Evolutionary conservation across 2,797 vertebrate species (phyloP).

Genomic region (Phalloptychus januarius): DNA sequence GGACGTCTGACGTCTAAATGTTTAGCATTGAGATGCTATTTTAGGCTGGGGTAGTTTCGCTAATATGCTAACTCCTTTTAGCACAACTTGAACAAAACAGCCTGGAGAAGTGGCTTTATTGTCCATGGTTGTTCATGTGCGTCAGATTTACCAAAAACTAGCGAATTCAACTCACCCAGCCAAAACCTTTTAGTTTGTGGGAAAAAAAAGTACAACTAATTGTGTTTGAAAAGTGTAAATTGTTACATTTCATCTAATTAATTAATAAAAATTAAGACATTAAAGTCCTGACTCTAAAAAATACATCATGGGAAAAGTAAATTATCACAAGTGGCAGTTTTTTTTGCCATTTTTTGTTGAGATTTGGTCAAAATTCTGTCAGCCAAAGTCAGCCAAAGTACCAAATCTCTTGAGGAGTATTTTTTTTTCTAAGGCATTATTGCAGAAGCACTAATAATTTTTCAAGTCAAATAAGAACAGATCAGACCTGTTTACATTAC

Average conservation of each 20-base stretch:
- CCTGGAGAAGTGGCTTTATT: too few relatives aligned
- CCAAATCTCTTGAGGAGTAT: not conserved
- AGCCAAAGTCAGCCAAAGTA: not conserved
- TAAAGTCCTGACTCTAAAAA: not conserved
- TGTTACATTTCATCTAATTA: too few relatives aligned
- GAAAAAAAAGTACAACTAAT: not conserved
- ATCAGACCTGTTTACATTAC: not conserved
- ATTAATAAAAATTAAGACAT: not conserved
- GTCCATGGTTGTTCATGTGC: too few relatives aligned
- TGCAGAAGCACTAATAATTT: not conserved
- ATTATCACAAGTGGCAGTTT: not conserved
- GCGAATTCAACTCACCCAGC: too few relatives aligned
- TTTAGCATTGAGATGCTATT: too few relatives aligned
- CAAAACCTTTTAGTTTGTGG: not conserved
- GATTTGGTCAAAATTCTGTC: not conserved
- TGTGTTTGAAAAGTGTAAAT: not conserved
- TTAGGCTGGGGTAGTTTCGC: too few relatives aligned
- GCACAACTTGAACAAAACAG: too few relatives aligned
- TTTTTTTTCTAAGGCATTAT: not conserved
- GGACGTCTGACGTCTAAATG: too few relatives aligned
- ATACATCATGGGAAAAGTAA: not conserved
- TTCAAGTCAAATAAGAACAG: not conserved
- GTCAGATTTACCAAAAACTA: too few relatives aligned
- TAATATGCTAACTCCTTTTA: too few relatives aligned
- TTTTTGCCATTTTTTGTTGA: not conserved